A percentile compares a stretch with the other conserved stretches of the same genome.
phyloP scores from a whole-genome alignment of 2,888 invertebrate species.

The Ellobium chinense region DNA sequence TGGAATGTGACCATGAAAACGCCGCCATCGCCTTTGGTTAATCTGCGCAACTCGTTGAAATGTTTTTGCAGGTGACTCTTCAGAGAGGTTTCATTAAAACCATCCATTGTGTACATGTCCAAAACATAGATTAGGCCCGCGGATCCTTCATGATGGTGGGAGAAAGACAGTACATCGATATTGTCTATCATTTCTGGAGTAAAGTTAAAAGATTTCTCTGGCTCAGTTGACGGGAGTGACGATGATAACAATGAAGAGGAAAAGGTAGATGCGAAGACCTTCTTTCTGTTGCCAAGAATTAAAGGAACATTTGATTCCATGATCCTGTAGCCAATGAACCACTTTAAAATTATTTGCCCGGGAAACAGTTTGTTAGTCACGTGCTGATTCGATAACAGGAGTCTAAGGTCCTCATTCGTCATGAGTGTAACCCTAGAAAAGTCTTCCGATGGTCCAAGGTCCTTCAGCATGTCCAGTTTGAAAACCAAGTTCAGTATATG shows the following conservation, averaged over 20 bases:
- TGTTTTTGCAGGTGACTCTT: conserved; percentile 12
- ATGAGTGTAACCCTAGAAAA: not conserved
- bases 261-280: conserved; percentile 10
- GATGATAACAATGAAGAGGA: no score
- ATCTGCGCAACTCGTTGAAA: not conserved
- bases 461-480: not conserved
- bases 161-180: not conserved
- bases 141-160: not conserved
- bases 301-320: not conserved
- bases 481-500: conserved; percentile 1
- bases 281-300: not conserved
- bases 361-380: not conserved
- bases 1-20: conserved; percentile 11
- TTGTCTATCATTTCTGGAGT: not conserved
- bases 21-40: conserved; percentile 15
- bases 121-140: not conserved
- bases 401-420: conserved; percentile 19
- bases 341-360: not conserved
- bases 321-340: conserved; percentile 1
- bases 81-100: not conserved
- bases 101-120: conserved; percentile 7
- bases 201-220: no score
- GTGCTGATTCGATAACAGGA: not conserved
- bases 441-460: not conserved
- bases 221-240: no score